Conservation (phyloP, 2,888 invertebrate genomes). For the Pimpla rufipes region DNA sequence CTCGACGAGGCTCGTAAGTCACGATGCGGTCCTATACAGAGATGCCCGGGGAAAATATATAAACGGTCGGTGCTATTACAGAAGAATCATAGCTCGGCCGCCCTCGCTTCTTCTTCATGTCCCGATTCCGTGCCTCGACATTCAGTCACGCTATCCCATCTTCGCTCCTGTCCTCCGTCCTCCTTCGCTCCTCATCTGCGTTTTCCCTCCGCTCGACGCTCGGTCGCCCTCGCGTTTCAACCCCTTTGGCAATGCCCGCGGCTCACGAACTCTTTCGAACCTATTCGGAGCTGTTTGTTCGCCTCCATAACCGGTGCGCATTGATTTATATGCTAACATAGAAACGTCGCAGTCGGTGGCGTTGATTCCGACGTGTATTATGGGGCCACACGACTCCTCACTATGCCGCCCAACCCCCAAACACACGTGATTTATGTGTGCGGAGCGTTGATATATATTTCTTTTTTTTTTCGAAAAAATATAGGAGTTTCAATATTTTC, state of each 20-base stretch:
- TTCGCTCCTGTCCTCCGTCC: conserved; percentile 28
- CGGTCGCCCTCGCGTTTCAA: conserved; percentile 1
- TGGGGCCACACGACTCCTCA: not conserved
- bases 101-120: conserved; percentile 76
- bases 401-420: not conserved
- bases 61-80: conserved; percentile 74
- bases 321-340: conserved; percentile 57
- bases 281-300: conserved; percentile 9
- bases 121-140: conserved; percentile 78
- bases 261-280: conserved; percentile 65
- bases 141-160: conserved; percentile 76
- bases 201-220: not conserved
- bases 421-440: not conserved
- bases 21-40: conserved; percentile 57
- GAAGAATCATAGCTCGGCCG: conserved; percentile 73
- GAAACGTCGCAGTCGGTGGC: conserved; percentile 44
- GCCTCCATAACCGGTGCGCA: conserved; percentile 29
- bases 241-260: conserved; percentile 40
- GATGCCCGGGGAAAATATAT: conserved; percentile 65
- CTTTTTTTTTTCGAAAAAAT: no score
- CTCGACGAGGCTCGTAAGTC: conserved; percentile 51
- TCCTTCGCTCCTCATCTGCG: conserved; percentile 18
- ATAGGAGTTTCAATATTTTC: no score
- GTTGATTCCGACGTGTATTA: conserved; percentile 2
- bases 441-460: no score